Conservation (phyloP, 2,888 invertebrate genomes). For the Myopa tessellatipennis region DNA sequence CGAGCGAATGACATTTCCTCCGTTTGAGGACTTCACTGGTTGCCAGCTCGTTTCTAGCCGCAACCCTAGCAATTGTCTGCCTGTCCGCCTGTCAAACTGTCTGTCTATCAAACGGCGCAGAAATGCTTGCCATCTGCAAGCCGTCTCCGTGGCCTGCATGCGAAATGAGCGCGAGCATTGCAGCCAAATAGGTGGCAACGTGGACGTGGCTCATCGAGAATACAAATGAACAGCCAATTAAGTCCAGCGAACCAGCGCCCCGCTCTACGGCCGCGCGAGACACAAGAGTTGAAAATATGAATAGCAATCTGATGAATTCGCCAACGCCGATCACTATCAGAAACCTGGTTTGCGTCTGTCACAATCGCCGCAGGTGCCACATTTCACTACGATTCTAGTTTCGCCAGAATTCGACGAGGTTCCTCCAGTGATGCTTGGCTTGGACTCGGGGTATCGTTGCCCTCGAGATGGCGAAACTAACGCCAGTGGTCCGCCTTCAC, state of each 20-base stretch:
- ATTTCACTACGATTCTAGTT: not conserved
- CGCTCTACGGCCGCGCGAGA: not conserved
- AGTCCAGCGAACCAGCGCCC: not conserved
- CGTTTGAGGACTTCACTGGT: slow-evolving; percentile 2
- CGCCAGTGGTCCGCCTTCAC: not conserved
- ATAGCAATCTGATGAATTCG: not conserved
- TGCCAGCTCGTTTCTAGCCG: not conserved
- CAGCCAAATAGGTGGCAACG: slow-evolving; percentile 16
- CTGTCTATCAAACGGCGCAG: not conserved
- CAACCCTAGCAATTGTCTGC: not conserved
- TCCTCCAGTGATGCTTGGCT: no score
- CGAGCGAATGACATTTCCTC: slow-evolving; percentile 25
- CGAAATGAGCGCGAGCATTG: slow-evolving; percentile 21
- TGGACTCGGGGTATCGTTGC: not conserved
- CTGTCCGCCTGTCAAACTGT: not conserved
- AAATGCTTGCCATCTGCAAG: slow-evolving; percentile 23
- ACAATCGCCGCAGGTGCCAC: slow-evolving; percentile 7
- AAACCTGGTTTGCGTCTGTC: not conserved
- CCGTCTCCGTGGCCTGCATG: slow-evolving; percentile 20
- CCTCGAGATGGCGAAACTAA: not conserved
- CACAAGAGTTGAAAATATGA: not conserved
- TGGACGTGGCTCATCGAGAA: not conserved
- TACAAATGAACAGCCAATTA: slow-evolving; percentile 22
- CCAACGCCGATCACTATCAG: not conserved
- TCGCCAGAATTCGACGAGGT: not conserved